These are phyloP conservation scores for Dipodomys merriami DNA, from an alignment of 2,113 vertebrate species.

Conservation along the genomic window DNA sequence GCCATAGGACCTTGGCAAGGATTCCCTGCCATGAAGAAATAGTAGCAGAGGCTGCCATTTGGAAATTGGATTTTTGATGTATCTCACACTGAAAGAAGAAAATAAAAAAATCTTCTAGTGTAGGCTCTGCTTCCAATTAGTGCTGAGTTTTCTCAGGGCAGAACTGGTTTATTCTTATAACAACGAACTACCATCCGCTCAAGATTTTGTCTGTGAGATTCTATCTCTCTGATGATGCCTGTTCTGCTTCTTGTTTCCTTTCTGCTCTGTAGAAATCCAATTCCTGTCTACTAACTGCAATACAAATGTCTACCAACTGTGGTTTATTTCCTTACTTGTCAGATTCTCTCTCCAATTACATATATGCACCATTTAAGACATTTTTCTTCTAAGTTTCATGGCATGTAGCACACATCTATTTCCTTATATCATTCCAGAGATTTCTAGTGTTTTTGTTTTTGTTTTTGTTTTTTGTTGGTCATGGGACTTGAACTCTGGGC, in stretches of 20 bases:
- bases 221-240: not conserved
- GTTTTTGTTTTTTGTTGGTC: not conserved
- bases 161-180: not conserved
- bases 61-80: not conserved
- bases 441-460: not conserved
- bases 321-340: not conserved
- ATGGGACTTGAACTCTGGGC: too few relatives aligned
- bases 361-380: not conserved
- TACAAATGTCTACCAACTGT: not conserved
- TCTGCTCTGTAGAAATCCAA: not conserved
- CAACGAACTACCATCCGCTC: not conserved
- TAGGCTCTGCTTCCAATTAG: not conserved
- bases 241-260: slow-evolving; percentile 34
- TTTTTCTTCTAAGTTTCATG: not conserved
- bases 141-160: not conserved
- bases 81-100: not conserved
- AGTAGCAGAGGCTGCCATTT: not conserved
- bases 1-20: not conserved
- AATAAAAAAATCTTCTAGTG: not conserved
- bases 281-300: not conserved
- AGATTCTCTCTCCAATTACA: not conserved
- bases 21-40: not conserved
- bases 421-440: not conserved
- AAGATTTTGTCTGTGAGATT: not conserved
- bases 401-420: not conserved